phyloP scores from a whole-genome alignment of 2,113 vertebrate genomes.

The Cephalopholis sonnerati region DNA sequence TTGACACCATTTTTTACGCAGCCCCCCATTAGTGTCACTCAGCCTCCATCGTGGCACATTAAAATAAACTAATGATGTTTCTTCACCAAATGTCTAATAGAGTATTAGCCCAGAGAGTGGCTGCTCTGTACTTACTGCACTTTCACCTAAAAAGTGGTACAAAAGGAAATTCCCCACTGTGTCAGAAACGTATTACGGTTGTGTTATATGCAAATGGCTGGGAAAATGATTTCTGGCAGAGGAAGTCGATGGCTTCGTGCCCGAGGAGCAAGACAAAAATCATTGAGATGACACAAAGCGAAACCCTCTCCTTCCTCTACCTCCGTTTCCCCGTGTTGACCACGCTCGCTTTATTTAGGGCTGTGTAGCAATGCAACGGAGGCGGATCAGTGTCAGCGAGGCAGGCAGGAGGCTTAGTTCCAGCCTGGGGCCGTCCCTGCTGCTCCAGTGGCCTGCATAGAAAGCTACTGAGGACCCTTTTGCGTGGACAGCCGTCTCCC shows the following conservation, averaged over 20 bases:
- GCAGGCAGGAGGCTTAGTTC: conserved; percentile 69
- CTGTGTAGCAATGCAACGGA: conserved; percentile 57
- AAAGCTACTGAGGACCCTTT: conserved; percentile 51
- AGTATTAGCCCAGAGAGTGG: conserved; percentile 60
- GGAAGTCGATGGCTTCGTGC: conserved; percentile 30
- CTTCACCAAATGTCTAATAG: conserved; percentile 72
- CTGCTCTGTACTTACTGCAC: conserved; percentile 66
- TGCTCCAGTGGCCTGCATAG: conserved; percentile 69
- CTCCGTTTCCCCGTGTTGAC: conserved; percentile 36
- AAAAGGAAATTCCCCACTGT: conserved; percentile 34
- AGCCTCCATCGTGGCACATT: conserved; percentile 80
- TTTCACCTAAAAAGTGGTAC: conserved; percentile 42
- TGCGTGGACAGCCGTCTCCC: conserved; percentile 46
- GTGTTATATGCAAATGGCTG: conserved; percentile 47
- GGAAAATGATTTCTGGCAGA: conserved; percentile 31
- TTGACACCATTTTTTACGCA: conserved; percentile 82
- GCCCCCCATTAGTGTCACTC: conserved; percentile 84
- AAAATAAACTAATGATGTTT: conserved; percentile 84
- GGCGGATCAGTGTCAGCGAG: conserved; percentile 73
- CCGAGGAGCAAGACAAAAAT: conserved; percentile 41
- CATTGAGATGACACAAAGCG: conserved; percentile 55
- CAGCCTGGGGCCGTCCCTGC: conserved; percentile 69
- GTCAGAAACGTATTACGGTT: conserved; percentile 24
- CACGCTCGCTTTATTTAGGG: conserved; percentile 69
- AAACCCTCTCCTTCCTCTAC: conserved; percentile 42